Base-by-base conservation (phyloP, 92 coral and sea anemone species). In the Nematostella vectensis region DNA sequence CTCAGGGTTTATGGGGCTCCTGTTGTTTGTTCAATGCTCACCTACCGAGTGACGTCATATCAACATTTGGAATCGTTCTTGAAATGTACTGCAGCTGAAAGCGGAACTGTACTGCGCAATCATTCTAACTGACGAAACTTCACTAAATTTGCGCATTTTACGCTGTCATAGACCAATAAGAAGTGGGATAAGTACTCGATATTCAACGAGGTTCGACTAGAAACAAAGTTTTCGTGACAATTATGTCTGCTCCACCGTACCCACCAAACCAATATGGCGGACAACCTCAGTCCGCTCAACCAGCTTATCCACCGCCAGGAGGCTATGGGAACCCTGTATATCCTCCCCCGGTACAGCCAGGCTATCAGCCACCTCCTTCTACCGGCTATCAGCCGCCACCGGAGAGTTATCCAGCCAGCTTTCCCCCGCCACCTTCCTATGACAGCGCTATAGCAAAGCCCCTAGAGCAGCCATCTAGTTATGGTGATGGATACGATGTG, bases 401-500 rank as follows among this genome's bases (percentile, higher is more conserved):
- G 11, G 1, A 24, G 0, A n/a, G n/a, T n/a, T n/a, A n/a, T n/a
- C 31, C 57, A 57, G 54, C 56, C 22, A 27, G 23, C 21, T 56
- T 31, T 28, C 74, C 75, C 53, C 80, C 80, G 26, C 85, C 85
- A 22, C 85, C 85, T 36, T 36, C 85, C 12, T 78, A 78, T 48
- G 85, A 78, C 10, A 19, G 57, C 17, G 57, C 85, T 43, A 45
- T 68, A 3, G 49, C 78, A 0, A 65, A 43, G 24, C 43, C 71
- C 0, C 30, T 9, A 25, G 43, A 36, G 22, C 37, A 61, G 6
- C 16, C 67, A 12, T 1, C 17, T 1, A 39, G 37, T 15, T n/a
- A n/a, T n/a, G n/a, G n/a, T n/a, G n/a, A n/a, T n/a, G n/a, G n/a
- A n/a, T 13, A 36, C 4, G 74, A 68, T 33, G 67, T 68, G 24